These are phyloP conservation scores for Mechanitis messenoides DNA, from an alignment of 2,888 invertebrate species.

Conservation along the genomic window DNA sequence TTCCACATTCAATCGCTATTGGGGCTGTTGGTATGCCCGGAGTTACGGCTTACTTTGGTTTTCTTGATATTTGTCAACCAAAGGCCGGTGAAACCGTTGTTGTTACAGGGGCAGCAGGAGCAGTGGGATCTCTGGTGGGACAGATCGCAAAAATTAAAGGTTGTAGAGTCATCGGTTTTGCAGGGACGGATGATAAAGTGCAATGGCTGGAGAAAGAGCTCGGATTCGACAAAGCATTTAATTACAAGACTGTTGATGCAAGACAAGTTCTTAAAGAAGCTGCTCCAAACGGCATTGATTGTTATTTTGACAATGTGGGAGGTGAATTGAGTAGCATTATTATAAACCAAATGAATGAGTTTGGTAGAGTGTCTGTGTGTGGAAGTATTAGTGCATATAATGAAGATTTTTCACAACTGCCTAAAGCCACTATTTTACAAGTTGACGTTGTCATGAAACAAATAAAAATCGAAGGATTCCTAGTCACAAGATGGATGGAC, in stretches of 20 bases:
- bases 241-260: slow-evolving; percentile 81
- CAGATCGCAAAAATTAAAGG: slow-evolving; percentile 86
- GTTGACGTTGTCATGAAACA: slow-evolving; percentile 73
- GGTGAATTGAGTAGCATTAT: slow-evolving; percentile 79
- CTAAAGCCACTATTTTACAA: slow-evolving; percentile 67
- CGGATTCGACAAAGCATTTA: slow-evolving; percentile 82
- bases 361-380: slow-evolving; percentile 44
- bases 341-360: slow-evolving; percentile 76
- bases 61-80: slow-evolving; percentile 81
- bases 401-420: slow-evolving; percentile 36
- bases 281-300: slow-evolving; percentile 83
- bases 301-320: slow-evolving; percentile 87
- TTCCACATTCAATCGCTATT: slow-evolving; percentile 73
- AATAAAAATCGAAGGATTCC: slow-evolving; percentile 80
- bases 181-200: slow-evolving; percentile 83
- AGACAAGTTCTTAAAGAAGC: slow-evolving; percentile 73
- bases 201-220: slow-evolving; percentile 80
- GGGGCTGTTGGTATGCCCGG: slow-evolving; percentile 83
- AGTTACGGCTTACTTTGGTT: slow-evolving; percentile 83
- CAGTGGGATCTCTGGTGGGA: slow-evolving; percentile 84
- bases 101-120: slow-evolving; percentile 84
- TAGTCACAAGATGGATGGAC: slow-evolving; percentile 67
- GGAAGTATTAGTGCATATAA: slow-evolving; percentile 57
- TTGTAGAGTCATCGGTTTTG: slow-evolving; percentile 80
- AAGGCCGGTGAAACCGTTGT: slow-evolving; percentile 83